phyloP scores from a whole-genome alignment of 2,888 invertebrate species.

The Drosophila borborema region DNA sequence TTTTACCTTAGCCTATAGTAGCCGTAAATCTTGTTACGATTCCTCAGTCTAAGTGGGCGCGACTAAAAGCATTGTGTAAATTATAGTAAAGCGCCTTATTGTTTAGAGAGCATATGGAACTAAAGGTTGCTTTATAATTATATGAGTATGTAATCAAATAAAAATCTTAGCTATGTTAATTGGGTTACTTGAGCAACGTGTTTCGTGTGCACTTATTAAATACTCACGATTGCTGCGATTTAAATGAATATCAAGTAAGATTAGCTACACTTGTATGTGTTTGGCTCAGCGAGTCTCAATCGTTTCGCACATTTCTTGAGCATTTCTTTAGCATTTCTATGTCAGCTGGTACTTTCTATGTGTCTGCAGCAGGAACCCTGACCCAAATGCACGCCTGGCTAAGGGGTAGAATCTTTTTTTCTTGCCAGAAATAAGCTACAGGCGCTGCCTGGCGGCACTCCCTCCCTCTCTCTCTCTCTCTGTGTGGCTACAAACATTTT shows the following conservation, averaged over 20 bases:
- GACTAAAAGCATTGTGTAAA: neutral
- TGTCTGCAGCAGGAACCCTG: slow-evolving; percentile 66
- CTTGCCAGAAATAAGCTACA: slow-evolving; percentile 61
- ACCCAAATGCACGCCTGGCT: slow-evolving; percentile 60
- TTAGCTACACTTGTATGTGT: slow-evolving; percentile 27
- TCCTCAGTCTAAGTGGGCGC: neutral
- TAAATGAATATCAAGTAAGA: slow-evolving; percentile 29
- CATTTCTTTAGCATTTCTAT: slow-evolving; percentile 41
- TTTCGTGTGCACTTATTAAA: neutral
- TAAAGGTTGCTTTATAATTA: neutral
- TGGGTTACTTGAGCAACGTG: neutral
- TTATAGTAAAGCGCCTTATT: neutral
- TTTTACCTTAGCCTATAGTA: slow-evolving; percentile 17
- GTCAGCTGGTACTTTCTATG: slow-evolving; percentile 55
- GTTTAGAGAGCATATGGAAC: neutral
- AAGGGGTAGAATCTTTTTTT: slow-evolving; percentile 26
- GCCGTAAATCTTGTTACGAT: slow-evolving; percentile 43
- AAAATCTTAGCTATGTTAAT: neutral
- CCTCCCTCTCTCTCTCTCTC: neutral
- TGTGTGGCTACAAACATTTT: slow-evolving; percentile 70
- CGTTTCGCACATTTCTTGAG: slow-evolving; percentile 22
- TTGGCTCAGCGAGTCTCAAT: slow-evolving; percentile 21
- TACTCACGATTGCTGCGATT: slow-evolving; percentile 6
- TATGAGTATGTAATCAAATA: no score
- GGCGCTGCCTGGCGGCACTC: slow-evolving; percentile 44